A percentile compares a stretch with the other conserved stretches of the same genome.
Conservation (phyloP, 2,113 vertebrate species). For the Bettongia penicillata region DNA sequence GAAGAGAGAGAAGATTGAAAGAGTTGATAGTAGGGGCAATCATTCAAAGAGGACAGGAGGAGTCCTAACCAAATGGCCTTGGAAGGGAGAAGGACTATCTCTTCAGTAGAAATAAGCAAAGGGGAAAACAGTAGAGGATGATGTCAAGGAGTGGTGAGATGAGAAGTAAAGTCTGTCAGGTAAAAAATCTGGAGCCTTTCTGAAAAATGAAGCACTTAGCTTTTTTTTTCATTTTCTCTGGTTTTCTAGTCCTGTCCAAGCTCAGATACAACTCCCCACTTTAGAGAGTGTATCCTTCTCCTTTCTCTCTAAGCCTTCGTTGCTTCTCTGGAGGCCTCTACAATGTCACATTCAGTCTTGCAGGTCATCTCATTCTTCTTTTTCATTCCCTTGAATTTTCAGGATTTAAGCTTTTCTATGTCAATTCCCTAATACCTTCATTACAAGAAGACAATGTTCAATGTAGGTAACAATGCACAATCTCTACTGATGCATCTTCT, state of each 20-base stretch:
- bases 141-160: not conserved
- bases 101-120: no score
- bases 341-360: not conserved
- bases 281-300: not conserved
- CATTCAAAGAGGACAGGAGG: not conserved
- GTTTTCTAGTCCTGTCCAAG: not conserved
- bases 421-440: not conserved
- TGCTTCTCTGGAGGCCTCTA: not conserved
- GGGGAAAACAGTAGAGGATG: not conserved
- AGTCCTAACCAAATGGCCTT: not conserved
- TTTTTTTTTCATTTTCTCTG: not conserved
- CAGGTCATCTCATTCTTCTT: not conserved
- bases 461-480: not conserved
- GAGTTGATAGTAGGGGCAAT: not conserved
- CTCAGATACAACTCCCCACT: not conserved
- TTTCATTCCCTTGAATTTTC: not conserved
- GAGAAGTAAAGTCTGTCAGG: not conserved
- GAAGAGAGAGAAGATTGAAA: not conserved
- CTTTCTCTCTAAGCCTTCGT: not conserved
- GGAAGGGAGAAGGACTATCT: not conserved
- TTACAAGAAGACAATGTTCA: not conserved
- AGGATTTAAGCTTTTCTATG: not conserved
- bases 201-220: not conserved
- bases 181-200: no score
- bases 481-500: not conserved